phyloP scores from a whole-genome alignment of 2,797 vertebrate genomes.

The Leptodactylus fallax region DNA sequence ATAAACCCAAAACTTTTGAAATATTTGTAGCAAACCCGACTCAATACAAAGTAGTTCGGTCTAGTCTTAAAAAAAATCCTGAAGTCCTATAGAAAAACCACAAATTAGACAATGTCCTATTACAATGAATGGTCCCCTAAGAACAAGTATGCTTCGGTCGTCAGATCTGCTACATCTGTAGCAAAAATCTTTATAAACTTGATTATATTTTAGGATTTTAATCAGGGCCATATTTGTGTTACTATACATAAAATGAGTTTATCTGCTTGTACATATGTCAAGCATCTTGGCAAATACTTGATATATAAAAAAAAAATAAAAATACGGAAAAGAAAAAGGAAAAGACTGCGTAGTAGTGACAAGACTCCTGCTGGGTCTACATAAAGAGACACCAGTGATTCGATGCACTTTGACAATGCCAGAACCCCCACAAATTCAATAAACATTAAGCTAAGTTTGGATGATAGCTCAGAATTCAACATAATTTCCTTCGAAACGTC shows the following conservation, averaged over 20 bases:
- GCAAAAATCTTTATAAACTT: background rate
- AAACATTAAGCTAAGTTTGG: slow-evolving; percentile 25
- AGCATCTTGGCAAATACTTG: slow-evolving; percentile 18
- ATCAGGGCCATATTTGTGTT: slow-evolving; percentile 23
- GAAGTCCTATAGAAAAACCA: no score
- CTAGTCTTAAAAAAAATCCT: background rate
- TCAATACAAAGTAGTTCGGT: no score
- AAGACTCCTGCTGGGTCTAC: slow-evolving; percentile 25
- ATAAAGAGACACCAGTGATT: slow-evolving; percentile 15
- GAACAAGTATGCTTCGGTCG: background rate
- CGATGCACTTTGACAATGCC: slow-evolving; percentile 24
- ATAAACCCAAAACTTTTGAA: no score
- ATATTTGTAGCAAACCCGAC: no score
- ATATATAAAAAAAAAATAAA: background rate
- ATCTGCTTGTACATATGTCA: slow-evolving; percentile 21
- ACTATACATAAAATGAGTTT: slow-evolving; percentile 6
- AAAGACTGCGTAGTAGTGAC: slow-evolving; percentile 13
- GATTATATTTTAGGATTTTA: slow-evolving; percentile 1
- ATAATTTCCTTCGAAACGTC: slow-evolving; percentile 11
- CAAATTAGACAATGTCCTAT: background rate
- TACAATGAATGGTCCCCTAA: background rate
- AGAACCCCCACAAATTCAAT: slow-evolving; percentile 24
- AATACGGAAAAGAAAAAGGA: background rate
- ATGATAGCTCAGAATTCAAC: slow-evolving; percentile 17
- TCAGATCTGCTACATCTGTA: background rate